Evolutionary conservation across 2,113 vertebrate genomes (phyloP), one percentile per base, ranked within the genome.

Genomic region (Caracal caracal): DNA sequence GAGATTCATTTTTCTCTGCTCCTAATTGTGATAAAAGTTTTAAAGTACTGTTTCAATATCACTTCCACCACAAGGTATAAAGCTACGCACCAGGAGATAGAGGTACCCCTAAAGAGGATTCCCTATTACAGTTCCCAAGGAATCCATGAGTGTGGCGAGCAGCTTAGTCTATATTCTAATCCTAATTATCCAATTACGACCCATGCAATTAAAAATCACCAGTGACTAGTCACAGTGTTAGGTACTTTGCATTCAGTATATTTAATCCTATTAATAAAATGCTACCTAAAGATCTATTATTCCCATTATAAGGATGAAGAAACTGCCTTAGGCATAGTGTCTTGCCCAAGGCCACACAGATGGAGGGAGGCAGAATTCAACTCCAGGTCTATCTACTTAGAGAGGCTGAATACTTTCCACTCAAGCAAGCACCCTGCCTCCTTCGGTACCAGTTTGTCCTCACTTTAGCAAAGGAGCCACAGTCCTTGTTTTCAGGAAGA

Each of bases 361-460:
- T 71, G 92, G 92, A 37, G 82, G 86, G 80, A 87, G 15, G 26
- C 47, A 7, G 47, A 35, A 91, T 75, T 89, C 53, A 91, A 59
- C 9, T 4, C 22, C 17, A 65, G 59, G 16, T 96, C 49, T 80
- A 33, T 90, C 65, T 0, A 5, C 86, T 71, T 30, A 87, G 43
- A 59, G 94, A 95, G 84, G 61, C 5, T 0, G 68, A 95, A 84
- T 96, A 97, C 95, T 93, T 81, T 1, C 13, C 1, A 0, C 63
- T 37, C 1, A 53, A 43, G 43, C 43, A 43, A 43, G 0, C 6
- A 70, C 10, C 5, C 17, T 79, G 51, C 22, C n/a, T 90, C 53
- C 94, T 90, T 65, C 71, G 70, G 75, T 40, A 73, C 26, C 26
- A 2, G 6, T 92, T 78, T 43, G 20, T 88, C 73, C 37, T 51